phyloP scores from a whole-genome alignment of 2,888 invertebrate species.

The Tetranychus truncatus region DNA sequence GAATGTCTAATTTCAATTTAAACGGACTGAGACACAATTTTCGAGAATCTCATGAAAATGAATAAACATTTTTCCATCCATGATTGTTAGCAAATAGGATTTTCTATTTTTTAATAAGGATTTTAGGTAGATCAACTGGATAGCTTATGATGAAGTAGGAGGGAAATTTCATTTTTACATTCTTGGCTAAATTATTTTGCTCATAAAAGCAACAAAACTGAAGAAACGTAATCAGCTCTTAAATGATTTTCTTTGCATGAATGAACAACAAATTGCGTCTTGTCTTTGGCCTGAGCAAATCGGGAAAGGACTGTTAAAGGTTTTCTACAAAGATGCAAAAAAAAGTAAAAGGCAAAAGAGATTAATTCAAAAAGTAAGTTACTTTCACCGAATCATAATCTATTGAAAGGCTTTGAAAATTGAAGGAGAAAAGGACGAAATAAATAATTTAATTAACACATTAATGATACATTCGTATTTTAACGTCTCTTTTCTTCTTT shows the following conservation, averaged over 20 bases:
- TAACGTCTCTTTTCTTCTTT: background rate
- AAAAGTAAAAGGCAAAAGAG: constrained; percentile 5
- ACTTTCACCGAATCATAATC: background rate
- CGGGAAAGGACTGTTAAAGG: background rate
- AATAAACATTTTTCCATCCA: background rate
- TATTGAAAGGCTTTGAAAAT: background rate
- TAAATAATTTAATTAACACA: background rate
- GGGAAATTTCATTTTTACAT: background rate
- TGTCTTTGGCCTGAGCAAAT: background rate
- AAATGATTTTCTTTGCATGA: background rate
- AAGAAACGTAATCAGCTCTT: background rate
- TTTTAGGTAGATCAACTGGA: background rate
- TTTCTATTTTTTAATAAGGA: background rate
- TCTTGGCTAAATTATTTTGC: background rate
- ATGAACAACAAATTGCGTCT: background rate
- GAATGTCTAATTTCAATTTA: background rate
- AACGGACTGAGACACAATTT: background rate
- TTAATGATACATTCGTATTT: background rate
- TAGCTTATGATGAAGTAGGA: background rate
- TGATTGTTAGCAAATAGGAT: background rate
- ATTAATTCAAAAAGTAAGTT: background rate
- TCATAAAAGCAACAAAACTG: background rate
- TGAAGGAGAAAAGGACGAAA: constrained; percentile 5
- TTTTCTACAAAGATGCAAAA: constrained; percentile 6
- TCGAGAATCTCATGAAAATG: background rate